Conservation (phyloP, 2,797 vertebrate genomes). For the Cyprinella venusta region DNA sequence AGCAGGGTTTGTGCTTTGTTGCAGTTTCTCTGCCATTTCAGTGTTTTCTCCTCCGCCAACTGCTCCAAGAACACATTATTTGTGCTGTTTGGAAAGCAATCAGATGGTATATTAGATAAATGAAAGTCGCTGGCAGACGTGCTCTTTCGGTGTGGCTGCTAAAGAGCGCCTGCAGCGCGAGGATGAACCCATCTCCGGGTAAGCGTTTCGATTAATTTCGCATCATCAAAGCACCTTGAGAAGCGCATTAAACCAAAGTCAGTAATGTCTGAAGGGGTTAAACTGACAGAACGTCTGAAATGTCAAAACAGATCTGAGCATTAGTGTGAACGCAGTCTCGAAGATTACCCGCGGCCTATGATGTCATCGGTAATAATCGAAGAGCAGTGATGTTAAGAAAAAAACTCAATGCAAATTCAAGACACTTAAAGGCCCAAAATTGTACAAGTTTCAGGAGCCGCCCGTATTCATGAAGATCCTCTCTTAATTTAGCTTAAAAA, state of each 20-base stretch:
- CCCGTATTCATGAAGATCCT: too few relatives aligned
- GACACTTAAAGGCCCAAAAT: background rate
- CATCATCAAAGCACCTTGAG: background rate
- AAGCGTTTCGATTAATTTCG: background rate
- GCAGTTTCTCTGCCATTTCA: background rate
- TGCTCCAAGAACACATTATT: background rate
- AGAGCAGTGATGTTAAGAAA: background rate
- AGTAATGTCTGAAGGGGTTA: constrained; percentile 1
- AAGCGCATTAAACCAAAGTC: background rate
- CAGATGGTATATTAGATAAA: background rate
- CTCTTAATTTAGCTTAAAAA: too few relatives aligned
- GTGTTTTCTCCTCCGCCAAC: background rate
- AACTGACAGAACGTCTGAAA: background rate
- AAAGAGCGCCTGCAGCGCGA: background rate
- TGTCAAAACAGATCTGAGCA: background rate
- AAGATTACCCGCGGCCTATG: background rate
- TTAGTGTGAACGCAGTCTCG: background rate
- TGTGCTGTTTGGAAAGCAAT: background rate
- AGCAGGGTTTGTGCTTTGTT: background rate
- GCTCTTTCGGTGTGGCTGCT: background rate
- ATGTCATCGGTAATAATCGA: background rate
- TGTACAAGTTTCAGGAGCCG: too few relatives aligned
- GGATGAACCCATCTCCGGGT: background rate
- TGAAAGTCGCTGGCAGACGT: background rate
- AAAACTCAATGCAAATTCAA: background rate